A percentile compares a stretch with the other conserved stretches of the same genome.
Conservation (phyloP, 2,113 vertebrate genomes). For the Poeciliopsis prolifica region DNA sequence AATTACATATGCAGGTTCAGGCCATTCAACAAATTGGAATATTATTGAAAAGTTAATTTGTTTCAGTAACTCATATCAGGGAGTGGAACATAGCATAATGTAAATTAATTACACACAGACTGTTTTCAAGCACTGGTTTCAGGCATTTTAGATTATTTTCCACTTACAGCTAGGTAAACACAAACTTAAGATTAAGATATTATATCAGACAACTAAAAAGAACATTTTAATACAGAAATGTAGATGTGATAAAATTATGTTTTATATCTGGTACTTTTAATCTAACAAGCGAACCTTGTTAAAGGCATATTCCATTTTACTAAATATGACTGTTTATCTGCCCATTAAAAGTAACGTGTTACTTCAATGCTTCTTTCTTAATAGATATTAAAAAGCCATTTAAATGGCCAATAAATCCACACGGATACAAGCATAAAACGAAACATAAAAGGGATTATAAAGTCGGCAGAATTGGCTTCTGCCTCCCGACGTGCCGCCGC, state of each 20-base stretch:
- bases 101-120: background rate
- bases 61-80: no score
- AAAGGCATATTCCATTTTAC: background rate
- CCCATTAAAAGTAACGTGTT: slow-evolving; percentile 9
- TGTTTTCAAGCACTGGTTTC: background rate
- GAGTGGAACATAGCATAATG: no score
- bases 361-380: slow-evolving; percentile 3
- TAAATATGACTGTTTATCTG: background rate
- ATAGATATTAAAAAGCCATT: slow-evolving; percentile 13
- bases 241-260: background rate
- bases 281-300: background rate
- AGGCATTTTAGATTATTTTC: background rate
- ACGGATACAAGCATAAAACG: slow-evolving; percentile 15
- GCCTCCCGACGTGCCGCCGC: slow-evolving; percentile 4
- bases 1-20: slow-evolving; percentile 3
- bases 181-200: background rate
- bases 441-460: slow-evolving; percentile 31
- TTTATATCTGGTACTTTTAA: background rate
- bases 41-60: background rate
- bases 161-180: background rate
- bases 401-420: slow-evolving; percentile 9
- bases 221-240: background rate
- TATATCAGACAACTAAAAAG: background rate
- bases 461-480: slow-evolving; percentile 24
- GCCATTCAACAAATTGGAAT: background rate